Percentiles rank a stretch among this genome's conserved stretches.
Evolutionary conservation across 2,888 invertebrate species (phyloP).

Genomic region (Tryphoninae sp.): DNA sequence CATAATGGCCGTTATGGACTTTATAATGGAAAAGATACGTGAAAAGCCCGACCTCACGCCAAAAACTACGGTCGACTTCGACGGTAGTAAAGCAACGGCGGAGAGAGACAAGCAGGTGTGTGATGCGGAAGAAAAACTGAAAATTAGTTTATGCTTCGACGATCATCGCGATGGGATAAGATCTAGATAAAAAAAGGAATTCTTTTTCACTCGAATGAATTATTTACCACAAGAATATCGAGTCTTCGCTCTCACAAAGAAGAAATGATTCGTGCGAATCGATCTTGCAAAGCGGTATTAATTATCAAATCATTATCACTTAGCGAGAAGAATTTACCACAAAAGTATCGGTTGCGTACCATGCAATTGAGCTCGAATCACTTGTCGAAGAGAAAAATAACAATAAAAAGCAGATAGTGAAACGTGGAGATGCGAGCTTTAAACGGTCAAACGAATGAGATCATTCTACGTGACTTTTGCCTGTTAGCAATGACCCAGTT

Average conservation of each 20-base stretch:
- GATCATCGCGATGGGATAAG: no score
- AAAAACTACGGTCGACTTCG: constrained; percentile 89
- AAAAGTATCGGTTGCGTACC: not conserved
- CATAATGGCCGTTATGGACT: constrained; percentile 94
- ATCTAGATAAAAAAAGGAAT: not conserved
- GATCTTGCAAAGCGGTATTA: no score
- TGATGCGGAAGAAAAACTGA: constrained; percentile 23
- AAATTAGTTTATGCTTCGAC: not conserved
- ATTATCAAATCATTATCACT: no score
- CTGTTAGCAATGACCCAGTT: constrained; percentile 78
- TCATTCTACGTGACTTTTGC: constrained; percentile 72
- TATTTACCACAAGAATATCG: no score
- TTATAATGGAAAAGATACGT: constrained; percentile 97
- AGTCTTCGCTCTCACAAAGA: no score
- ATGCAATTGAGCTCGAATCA: constrained; percentile 14
- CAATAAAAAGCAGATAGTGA: constrained; percentile 23
- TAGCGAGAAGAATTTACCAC: not conserved
- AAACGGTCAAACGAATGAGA: constrained; percentile 62
- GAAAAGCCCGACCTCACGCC: constrained; percentile 94
- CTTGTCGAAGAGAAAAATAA: constrained; percentile 29
- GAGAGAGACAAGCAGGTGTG: constrained; percentile 93
- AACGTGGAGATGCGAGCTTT: constrained; percentile 27
- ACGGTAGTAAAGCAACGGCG: constrained; percentile 90
- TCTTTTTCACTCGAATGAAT: not conserved
- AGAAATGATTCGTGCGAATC: no score